Conservation (phyloP, 2,113 vertebrate species). For the Misgurnus mizolepis region DNA sequence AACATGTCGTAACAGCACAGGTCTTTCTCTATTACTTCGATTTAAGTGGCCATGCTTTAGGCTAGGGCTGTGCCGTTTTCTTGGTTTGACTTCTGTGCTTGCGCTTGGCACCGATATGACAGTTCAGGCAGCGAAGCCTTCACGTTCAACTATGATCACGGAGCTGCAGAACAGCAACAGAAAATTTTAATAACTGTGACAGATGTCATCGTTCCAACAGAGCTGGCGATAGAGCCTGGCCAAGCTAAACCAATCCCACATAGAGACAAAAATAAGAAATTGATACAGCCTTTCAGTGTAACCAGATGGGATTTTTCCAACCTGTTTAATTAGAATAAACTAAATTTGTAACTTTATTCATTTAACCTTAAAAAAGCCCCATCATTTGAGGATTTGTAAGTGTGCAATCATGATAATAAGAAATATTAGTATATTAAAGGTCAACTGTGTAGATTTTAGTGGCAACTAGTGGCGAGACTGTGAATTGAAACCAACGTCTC, state of each 20-base stretch:
- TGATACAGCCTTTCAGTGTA: not conserved
- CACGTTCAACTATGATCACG: conserved; percentile 28
- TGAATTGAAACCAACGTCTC: no score
- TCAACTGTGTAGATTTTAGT: no score
- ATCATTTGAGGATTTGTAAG: no score
- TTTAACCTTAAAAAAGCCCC: no score
- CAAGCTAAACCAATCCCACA: not conserved
- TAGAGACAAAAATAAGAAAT: not conserved
- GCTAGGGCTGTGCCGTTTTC: conserved; percentile 23
- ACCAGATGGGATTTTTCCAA: not conserved
- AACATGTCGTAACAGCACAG: conserved; percentile 39
- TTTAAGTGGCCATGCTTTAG: conserved; percentile 36
- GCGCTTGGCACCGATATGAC: conserved; percentile 21
- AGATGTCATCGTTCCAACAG: conserved; percentile 32
- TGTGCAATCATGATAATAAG: no score
- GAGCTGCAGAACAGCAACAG: conserved; percentile 25
- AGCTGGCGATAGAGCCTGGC: conserved; percentile 12
- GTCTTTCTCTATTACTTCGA: conserved; percentile 30
- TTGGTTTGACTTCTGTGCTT: conserved; percentile 25
- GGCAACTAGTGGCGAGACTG: no score
- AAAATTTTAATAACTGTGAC: conserved; percentile 37
- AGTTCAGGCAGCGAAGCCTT: conserved; percentile 35
- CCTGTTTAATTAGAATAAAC: not conserved
- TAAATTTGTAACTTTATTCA: no score
- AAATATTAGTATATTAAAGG: no score